phyloP scores from a whole-genome alignment of 2,888 invertebrate genomes.

The Mesorhabditis spiculigera region DNA sequence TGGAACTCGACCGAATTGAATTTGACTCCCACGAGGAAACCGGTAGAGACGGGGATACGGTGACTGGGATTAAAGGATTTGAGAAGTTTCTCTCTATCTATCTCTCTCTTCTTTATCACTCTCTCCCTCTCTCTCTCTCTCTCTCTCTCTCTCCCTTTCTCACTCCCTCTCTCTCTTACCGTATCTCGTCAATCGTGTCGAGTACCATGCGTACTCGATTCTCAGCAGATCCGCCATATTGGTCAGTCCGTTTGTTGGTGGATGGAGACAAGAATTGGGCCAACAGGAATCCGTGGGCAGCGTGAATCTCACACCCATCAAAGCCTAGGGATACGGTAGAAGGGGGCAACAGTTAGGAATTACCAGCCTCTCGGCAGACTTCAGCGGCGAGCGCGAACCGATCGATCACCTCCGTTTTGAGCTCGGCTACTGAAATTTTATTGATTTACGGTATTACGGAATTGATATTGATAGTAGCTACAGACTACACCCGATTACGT shows the following conservation, averaged over 20 bases:
- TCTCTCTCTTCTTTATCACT: too few species aligned
- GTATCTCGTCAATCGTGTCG: slow-evolving; percentile 43
- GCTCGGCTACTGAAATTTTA: slow-evolving; percentile 18
- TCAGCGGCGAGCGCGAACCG: slow-evolving; percentile 30
- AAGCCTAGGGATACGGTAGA: background rate
- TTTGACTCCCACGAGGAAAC: slow-evolving; percentile 43
- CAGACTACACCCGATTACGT: background rate
- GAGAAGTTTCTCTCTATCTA: too few species aligned
- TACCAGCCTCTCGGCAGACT: slow-evolving; percentile 3
- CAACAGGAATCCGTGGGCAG: background rate
- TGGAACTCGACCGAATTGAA: slow-evolving; percentile 49
- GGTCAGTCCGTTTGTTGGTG: slow-evolving; percentile 46
- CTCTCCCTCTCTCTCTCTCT: too few species aligned
- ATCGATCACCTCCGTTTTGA: slow-evolving; percentile 37
- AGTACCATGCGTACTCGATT: slow-evolving; percentile 40
- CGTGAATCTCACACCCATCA: background rate
- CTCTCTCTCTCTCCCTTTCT: too few species aligned
- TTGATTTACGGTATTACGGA: too few species aligned
- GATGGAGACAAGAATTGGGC: slow-evolving; percentile 38
- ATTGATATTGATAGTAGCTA: background rate
- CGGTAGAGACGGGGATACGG: slow-evolving; percentile 31
- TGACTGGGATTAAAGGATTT: background rate
- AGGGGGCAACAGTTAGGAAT: background rate
- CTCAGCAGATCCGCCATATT: slow-evolving; percentile 39
- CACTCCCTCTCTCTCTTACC: slow-evolving; percentile 12